Percentiles rank a stretch among this genome's conserved stretches.
Evolutionary conservation across 2,113 vertebrate species (phyloP).

Genomic region (Gasterosteus nipponicus): DNA sequence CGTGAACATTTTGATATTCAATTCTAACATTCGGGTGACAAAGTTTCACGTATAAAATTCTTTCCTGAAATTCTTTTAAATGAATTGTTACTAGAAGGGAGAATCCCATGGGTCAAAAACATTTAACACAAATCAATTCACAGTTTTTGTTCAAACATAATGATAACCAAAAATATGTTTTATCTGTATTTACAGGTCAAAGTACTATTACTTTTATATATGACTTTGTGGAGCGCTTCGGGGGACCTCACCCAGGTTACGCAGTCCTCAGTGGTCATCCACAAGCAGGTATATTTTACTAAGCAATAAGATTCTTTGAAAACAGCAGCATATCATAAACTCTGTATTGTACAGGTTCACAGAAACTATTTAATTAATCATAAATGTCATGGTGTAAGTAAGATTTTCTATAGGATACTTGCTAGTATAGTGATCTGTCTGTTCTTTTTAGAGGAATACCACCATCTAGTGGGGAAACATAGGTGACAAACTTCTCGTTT

Average conservation of each 20-base stretch:
- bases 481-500: background rate
- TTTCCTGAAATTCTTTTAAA: background rate
- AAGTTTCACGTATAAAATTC: background rate
- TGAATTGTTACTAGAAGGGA: no score
- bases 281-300: conserved; percentile 67
- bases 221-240: conserved; percentile 78
- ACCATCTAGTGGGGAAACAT: background rate
- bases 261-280: conserved; percentile 74
- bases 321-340: background rate
- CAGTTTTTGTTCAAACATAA: background rate
- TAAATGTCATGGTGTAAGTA: background rate
- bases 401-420: background rate
- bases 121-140: background rate
- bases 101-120: background rate
- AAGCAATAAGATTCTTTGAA: background rate
- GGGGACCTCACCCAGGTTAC: conserved; percentile 79
- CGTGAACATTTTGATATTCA: background rate
- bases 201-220: conserved; percentile 79
- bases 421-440: background rate
- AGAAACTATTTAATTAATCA: background rate
- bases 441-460: background rate
- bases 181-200: conserved; percentile 66
- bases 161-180: no score
- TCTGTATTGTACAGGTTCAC: background rate
- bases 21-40: background rate